Evolutionary conservation across 2,113 vertebrate genomes (phyloP).

Genomic region (Hippolais icterina): DNA sequence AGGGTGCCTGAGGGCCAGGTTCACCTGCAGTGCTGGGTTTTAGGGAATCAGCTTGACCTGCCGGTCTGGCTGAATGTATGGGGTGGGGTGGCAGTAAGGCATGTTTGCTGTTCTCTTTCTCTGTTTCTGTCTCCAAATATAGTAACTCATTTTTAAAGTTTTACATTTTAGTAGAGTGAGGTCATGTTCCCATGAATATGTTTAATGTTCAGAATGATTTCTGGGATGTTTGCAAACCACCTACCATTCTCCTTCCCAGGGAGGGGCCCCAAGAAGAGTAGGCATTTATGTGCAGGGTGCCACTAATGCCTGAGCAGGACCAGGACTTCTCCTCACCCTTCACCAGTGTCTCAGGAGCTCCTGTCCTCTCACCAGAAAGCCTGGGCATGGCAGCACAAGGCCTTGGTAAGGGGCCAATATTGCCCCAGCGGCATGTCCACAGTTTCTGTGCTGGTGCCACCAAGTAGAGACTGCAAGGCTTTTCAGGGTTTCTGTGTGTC

Average conservation of each 20-base stretch:
- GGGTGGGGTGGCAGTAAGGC: background rate
- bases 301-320: background rate
- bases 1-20: background rate
- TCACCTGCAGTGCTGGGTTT: background rate
- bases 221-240: constrained; percentile 15
- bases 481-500: background rate
- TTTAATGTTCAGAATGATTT: background rate
- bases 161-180: constrained; percentile 18
- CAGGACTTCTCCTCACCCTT: background rate
- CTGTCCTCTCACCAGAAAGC: background rate
- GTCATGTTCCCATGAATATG: background rate
- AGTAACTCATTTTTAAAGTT: constrained; percentile 27
- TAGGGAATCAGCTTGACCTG: background rate
- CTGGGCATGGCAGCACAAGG: background rate
- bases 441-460: background rate
- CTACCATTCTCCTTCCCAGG: background rate
- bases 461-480: background rate
- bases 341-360: background rate
- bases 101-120: constrained; percentile 6
- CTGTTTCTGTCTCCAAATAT: constrained; percentile 17
- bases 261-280: background rate
- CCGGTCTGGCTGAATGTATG: accelerated
- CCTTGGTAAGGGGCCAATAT: accelerated
- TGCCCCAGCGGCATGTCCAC: background rate
- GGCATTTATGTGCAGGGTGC: background rate